Percentiles rank a stretch among this genome's conserved stretches.
These are phyloP conservation scores for Ptyas mucosa DNA, from an alignment of 2,113 vertebrate genomes.

Conservation along the genomic window DNA sequence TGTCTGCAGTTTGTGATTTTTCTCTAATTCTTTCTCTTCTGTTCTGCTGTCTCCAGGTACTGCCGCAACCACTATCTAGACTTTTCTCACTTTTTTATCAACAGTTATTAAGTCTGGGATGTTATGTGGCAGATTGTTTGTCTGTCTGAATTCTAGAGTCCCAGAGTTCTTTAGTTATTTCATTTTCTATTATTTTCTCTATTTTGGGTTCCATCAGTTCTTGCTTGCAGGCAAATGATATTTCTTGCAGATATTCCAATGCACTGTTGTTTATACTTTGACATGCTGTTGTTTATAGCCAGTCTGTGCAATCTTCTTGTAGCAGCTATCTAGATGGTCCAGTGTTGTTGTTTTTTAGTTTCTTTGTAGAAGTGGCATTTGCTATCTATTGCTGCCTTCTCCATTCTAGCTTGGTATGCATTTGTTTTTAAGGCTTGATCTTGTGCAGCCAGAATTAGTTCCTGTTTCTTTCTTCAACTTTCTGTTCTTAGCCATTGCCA, in stretches of 20 bases:
- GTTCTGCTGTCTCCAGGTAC: neutral
- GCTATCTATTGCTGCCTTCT: neutral
- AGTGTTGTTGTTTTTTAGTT: neutral
- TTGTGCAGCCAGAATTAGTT: neutral
- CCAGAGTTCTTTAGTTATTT: neutral
- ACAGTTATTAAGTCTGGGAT: neutral
- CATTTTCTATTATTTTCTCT: neutral
- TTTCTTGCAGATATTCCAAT: neutral
- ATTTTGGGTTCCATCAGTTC: neutral
- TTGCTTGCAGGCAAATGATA: neutral
- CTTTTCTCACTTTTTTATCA: neutral
- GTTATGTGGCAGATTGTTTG: neutral
- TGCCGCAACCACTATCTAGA: neutral
- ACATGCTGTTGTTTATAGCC: neutral
- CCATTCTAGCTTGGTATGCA: neutral
- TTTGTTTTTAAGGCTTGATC: neutral
- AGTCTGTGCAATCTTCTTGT: neutral
- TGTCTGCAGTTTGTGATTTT: neutral
- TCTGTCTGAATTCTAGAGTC: neutral
- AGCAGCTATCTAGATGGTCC: neutral
- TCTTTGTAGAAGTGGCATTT: neutral
- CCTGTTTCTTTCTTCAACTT: neutral
- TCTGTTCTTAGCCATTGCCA: neutral
- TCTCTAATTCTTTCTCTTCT: neutral
- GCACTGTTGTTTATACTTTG: neutral